Evolutionary conservation across 2,113 vertebrate genomes (phyloP).

Genomic region (Thomomys bottae): DNA sequence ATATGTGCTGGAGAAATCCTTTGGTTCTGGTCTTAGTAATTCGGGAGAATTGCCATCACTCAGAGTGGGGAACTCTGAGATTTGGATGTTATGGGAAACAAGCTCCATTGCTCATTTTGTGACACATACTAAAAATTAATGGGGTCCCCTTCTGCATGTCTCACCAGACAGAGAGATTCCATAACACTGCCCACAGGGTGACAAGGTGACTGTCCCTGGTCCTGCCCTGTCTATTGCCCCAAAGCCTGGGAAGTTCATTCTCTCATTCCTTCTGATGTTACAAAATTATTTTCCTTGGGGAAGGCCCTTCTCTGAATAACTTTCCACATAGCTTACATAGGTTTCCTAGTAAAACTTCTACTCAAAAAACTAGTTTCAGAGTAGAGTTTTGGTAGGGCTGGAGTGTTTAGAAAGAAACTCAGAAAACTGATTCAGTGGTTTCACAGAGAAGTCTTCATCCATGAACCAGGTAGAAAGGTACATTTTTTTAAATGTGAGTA

Average conservation of each 20-base stretch:
- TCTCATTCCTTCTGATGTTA: background rate
- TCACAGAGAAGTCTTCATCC: background rate
- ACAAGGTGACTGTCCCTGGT: too few relatives aligned
- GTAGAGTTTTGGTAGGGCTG: background rate
- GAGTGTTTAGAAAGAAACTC: background rate
- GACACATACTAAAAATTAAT: background rate
- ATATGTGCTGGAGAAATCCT: background rate
- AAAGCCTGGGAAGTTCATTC: background rate
- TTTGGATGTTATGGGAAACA: background rate
- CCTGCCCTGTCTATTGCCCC: background rate
- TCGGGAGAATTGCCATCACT: background rate
- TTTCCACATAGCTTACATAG: background rate
- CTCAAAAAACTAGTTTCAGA: background rate
- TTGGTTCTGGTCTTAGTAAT: background rate
- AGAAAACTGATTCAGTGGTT: background rate
- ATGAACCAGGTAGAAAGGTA: background rate
- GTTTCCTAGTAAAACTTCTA: background rate
- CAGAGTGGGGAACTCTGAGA: background rate
- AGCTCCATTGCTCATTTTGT: background rate
- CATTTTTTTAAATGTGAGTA: background rate
- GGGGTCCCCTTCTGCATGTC: background rate
- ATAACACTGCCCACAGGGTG: background rate
- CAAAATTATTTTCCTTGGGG: background rate
- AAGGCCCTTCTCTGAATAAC: conserved; percentile 1
- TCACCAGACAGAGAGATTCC: background rate